Evolutionary conservation across 2,888 invertebrate genomes (phyloP).

Genomic region (Fissipunctia ypsillon): DNA sequence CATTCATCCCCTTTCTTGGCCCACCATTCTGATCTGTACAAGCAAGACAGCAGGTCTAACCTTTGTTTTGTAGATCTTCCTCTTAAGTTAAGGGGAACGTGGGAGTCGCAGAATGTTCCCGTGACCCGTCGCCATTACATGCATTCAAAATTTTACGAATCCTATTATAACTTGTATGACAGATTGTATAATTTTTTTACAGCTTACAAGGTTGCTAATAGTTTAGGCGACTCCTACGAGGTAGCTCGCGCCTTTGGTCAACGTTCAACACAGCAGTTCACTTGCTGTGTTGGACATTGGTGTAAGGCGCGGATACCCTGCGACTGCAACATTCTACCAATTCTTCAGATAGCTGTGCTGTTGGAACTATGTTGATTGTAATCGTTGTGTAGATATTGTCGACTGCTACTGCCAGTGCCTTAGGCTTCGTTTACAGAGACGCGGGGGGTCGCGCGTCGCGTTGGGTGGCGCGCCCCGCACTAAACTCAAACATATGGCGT

Average conservation of each 20-base stretch:
- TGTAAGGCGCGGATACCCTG: slow-evolving; percentile 40
- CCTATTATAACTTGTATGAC: not conserved
- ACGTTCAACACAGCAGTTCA: slow-evolving; percentile 60
- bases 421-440: too few relatives aligned
- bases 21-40: not conserved
- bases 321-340: slow-evolving; percentile 7
- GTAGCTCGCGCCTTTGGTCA: slow-evolving; percentile 50
- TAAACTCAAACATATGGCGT: too few relatives aligned
- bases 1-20: not conserved
- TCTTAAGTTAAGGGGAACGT: not conserved
- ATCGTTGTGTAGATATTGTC: not conserved
- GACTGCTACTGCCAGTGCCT: not conserved
- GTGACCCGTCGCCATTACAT: not conserved
- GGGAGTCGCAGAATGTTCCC: too few relatives aligned
- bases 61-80: not conserved
- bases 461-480: too few relatives aligned
- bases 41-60: not conserved
- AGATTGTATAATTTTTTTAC: not conserved
- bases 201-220: not conserved
- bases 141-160: not conserved
- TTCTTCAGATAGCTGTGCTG: not conserved
- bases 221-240: not conserved
- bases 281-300: slow-evolving; percentile 57
- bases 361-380: not conserved
- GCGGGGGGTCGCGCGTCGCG: too few relatives aligned